Evolutionary conservation across 2,797 vertebrate species (phyloP), one percentile per base, ranked within the genome.

Genomic region (Anomalospiza imberbis): DNA sequence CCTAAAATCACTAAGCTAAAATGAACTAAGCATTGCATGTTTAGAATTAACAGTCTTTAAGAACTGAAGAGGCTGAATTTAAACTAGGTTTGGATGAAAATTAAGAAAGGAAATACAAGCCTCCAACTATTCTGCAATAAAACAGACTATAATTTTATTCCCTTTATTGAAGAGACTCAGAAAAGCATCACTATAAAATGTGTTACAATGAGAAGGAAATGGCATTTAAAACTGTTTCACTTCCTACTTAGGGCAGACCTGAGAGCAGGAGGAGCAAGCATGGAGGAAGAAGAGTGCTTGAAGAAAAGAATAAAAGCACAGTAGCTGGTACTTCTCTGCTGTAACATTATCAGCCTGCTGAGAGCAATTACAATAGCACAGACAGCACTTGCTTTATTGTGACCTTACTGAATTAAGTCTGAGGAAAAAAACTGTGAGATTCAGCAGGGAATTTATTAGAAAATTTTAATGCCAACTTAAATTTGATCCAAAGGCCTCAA

Each of bases 381-480:
- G 96, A 96, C 89, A 95, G 95, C 47, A 68, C 88, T 96, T 89
- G 92, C 97, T 96, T 96, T 95, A 96, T 95, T 96, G 86, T 96
- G 96, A 97, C 97, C 94, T 97, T 97, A 97, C 66, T 96, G 96
- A 97, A 97, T 97, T 97, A 96, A 94, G 95, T 94, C 85, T 71
- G 65, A 94, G 62, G 73, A 31, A 83, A 95, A 92, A 95, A 82
- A 13, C 34, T 63, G 65, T 22, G 40, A 61, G 76, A 92, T 95
- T 93, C 95, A 97, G 95, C 94, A 92, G 96, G 96, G 91, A 97
- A 97, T 98, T 97, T 97, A 96, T 97, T 96, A 97, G 88, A 97
- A 97, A 97, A 97, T 95, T 95, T 90, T 93, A 96, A 96, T 94
- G 95, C 65, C 96, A 97, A 95, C 93, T 94, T 95, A 94, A 95